These are phyloP conservation scores for Smittia sp. DNA, from an alignment of 2,888 invertebrate species.

Conservation along the genomic window DNA sequence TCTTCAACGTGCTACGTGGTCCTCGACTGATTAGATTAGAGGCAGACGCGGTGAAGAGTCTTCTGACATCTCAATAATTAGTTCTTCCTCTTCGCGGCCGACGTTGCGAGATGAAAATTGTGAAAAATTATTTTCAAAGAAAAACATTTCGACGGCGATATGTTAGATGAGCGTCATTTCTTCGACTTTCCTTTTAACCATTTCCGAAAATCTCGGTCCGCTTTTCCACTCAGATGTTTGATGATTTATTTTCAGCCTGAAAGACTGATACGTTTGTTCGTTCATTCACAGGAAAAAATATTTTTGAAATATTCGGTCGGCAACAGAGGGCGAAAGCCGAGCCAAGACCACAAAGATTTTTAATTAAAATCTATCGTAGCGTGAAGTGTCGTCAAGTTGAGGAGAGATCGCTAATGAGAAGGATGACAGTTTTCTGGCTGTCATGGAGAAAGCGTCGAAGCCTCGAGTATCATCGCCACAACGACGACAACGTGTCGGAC, in stretches of 20 bases:
- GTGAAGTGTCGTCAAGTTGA: background rate
- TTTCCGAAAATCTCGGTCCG: background rate
- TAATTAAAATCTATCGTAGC: slow-evolving; percentile 17
- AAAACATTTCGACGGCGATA: slow-evolving; percentile 5
- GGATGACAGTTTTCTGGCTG: slow-evolving; percentile 13
- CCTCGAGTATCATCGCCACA: too few species aligned
- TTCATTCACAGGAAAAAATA: slow-evolving; percentile 10
- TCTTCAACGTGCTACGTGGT: slow-evolving; percentile 21
- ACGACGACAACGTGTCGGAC: too few species aligned
- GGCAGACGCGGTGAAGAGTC: background rate
- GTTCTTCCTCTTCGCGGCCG: background rate
- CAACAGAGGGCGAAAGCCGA: background rate
- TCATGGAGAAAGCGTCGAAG: background rate
- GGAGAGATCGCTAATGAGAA: slow-evolving; percentile 12
- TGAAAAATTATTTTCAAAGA: background rate
- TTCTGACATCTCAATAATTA: slow-evolving; percentile 39
- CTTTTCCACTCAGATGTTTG: slow-evolving; percentile 7
- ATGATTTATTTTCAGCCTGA: slow-evolving; percentile 38
- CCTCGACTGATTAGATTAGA: slow-evolving; percentile 34
- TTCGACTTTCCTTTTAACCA: background rate
- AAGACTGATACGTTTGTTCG: slow-evolving; percentile 26
- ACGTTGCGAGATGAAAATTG: background rate
- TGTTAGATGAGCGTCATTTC: background rate
- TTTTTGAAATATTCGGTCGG: background rate
- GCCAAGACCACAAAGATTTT: background rate